Percentiles rank a stretch among this genome's conserved stretches.
Evolutionary conservation across 2,797 vertebrate species (phyloP).

Genomic region (Scleropages formosus): DNA sequence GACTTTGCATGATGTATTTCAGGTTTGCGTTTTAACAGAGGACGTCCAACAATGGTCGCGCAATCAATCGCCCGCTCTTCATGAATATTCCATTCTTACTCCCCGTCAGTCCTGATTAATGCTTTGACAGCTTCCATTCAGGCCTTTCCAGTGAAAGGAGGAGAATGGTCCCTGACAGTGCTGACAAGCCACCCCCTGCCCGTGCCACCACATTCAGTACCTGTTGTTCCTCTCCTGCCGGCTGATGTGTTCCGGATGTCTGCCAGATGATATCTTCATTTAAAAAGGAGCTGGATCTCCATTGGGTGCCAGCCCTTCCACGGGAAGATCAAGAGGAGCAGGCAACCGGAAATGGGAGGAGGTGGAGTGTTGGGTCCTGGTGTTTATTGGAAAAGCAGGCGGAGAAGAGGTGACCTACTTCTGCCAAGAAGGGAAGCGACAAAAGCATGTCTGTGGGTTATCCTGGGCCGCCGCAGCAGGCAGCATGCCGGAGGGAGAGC

Average conservation of each 20-base stretch:
- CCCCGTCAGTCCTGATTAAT: constrained; percentile 40
- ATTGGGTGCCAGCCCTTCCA: constrained; percentile 25
- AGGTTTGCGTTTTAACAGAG: constrained; percentile 25
- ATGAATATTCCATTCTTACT: constrained; percentile 40
- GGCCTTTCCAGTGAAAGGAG: not conserved
- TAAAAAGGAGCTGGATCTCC: constrained; percentile 27
- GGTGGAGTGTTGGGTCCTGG: constrained; percentile 35
- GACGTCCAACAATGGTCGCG: constrained; percentile 25
- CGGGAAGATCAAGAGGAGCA: constrained; percentile 7
- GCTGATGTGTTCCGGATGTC: constrained; percentile 7
- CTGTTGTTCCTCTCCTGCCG: not conserved
- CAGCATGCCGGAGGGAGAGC: too few relatives aligned
- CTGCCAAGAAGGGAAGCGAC: too few relatives aligned
- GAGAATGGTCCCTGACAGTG: constrained; percentile 20
- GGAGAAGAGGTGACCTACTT: too few relatives aligned
- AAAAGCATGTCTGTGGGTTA: too few relatives aligned
- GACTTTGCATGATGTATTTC: constrained; percentile 30
- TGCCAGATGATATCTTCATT: constrained; percentile 10
- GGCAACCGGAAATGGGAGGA: not conserved
- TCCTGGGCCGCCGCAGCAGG: too few relatives aligned
- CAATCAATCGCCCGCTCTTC: constrained; percentile 32
- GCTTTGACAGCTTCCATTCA: constrained; percentile 29
- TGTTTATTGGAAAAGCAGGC: too few relatives aligned
- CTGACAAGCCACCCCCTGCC: not conserved
- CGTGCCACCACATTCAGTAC: not conserved